Conservation (phyloP, 1,140 invertebrate species). For the Drosophila fuyamai region DNA sequence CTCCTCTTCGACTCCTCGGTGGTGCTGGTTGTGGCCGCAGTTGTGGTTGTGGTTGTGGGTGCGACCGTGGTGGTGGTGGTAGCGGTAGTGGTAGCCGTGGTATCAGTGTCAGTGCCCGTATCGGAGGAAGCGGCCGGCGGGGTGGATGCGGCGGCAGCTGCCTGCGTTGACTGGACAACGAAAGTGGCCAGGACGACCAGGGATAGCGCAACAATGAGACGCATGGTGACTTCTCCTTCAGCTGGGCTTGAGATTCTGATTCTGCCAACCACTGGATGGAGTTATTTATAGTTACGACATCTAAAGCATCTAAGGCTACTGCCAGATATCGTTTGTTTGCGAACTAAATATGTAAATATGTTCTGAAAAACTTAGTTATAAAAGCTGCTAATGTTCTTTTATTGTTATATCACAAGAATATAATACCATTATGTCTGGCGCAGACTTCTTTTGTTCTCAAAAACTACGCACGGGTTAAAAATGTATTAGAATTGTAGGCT, state of each 20-base stretch:
- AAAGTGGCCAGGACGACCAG: conserved; percentile 1
- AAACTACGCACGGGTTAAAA: too few species aligned
- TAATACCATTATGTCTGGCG: too few species aligned
- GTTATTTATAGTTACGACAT: not conserved
- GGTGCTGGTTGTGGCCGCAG: not conserved
- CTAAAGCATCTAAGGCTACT: not conserved
- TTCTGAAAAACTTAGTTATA: too few species aligned
- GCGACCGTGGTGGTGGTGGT: not conserved
- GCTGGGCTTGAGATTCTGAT: not conserved
- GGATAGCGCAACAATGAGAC: not conserved
- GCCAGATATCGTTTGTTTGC: not conserved
- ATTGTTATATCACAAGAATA: too few species aligned
- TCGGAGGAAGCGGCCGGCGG: too few species aligned
- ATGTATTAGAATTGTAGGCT: too few species aligned
- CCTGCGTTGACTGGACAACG: not conserved
- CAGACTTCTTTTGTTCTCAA: too few species aligned
- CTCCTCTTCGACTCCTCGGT: not conserved
- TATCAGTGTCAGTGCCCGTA: not conserved
- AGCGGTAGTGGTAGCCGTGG: not conserved
- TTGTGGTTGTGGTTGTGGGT: not conserved
- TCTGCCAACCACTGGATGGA: not conserved
- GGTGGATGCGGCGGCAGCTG: not conserved
- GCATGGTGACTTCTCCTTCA: not conserved
- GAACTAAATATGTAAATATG: not conserved
- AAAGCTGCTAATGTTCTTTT: too few species aligned